These are phyloP conservation scores for Taphrorychus bicolor DNA, from an alignment of 2,888 invertebrate genomes.

Conservation along the genomic window DNA sequence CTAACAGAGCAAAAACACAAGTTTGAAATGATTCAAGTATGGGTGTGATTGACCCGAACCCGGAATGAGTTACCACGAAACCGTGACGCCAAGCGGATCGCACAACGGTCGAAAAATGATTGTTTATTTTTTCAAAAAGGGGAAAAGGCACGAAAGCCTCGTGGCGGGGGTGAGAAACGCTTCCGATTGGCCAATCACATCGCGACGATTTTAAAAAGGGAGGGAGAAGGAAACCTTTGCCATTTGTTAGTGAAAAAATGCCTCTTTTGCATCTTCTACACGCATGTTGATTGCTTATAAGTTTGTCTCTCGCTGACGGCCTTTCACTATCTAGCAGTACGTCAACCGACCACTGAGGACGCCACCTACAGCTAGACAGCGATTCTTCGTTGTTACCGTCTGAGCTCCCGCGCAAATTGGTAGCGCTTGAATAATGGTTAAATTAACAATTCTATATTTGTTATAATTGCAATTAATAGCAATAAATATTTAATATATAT, in stretches of 20 bases:
- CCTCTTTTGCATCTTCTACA: background rate
- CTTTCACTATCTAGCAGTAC: background rate
- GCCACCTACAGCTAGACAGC: background rate
- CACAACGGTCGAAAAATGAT: conserved; percentile 16
- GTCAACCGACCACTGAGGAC: background rate
- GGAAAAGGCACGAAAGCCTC: background rate
- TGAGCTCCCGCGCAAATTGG: background rate
- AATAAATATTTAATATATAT: no score
- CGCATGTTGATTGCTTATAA: background rate
- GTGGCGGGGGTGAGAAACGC: background rate
- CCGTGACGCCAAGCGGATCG: conserved; percentile 1
- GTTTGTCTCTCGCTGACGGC: background rate
- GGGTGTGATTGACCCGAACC: background rate
- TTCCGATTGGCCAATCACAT: background rate
- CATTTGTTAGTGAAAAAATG: background rate
- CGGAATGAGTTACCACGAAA: background rate
- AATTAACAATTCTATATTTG: no score
- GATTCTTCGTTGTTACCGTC: background rate
- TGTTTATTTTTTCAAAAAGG: conserved; percentile 20
- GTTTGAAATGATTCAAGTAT: background rate
- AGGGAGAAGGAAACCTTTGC: background rate
- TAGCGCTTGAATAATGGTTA: background rate
- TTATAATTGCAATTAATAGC: no score
- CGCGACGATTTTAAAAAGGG: background rate
- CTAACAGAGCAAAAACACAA: conserved; percentile 1